These are phyloP conservation scores for Thomomys bottae DNA, from an alignment of 2,113 vertebrate species.

Conservation along the genomic window DNA sequence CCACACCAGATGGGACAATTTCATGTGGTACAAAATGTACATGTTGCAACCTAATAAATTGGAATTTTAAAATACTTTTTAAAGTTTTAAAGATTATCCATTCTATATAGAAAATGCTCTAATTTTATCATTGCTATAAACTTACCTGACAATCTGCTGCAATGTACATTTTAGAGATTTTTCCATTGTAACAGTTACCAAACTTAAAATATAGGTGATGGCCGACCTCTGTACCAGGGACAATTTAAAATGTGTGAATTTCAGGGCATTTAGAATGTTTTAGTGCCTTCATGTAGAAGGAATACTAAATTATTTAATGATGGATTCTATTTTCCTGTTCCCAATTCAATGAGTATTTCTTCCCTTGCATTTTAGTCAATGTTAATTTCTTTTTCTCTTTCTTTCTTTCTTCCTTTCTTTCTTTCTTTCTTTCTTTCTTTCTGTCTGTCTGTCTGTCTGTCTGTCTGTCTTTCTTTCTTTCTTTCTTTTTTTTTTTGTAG, in stretches of 20 bases:
- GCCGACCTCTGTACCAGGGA: constrained; percentile 39
- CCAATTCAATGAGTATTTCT: not conserved
- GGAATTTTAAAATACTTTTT: constrained; percentile 64
- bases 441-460: too few relatives aligned
- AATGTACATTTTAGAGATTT: not conserved
- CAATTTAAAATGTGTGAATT: constrained; percentile 5
- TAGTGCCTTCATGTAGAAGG: not conserved
- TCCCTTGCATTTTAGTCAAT: not conserved
- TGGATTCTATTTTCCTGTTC: not conserved
- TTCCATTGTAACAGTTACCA: not conserved
- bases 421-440: not conserved
- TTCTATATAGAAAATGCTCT: not conserved
- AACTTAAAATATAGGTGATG: not conserved
- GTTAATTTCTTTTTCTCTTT: not conserved
- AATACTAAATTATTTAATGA: not conserved
- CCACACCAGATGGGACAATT: constrained; percentile 61
- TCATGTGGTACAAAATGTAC: constrained; percentile 68
- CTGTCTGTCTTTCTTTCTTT: too few relatives aligned
- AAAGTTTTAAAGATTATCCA: not conserved
- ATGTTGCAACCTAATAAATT: constrained; percentile 47
- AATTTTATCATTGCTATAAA: constrained; percentile 56
- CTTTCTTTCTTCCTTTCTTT: not conserved
- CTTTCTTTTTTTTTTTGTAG: too few relatives aligned
- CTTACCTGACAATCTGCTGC: constrained; percentile 51
- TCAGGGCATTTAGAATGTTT: constrained; percentile 1